Evolutionary conservation across 2,888 invertebrate genomes (phyloP).

Genomic region (Myopa testacea): DNA sequence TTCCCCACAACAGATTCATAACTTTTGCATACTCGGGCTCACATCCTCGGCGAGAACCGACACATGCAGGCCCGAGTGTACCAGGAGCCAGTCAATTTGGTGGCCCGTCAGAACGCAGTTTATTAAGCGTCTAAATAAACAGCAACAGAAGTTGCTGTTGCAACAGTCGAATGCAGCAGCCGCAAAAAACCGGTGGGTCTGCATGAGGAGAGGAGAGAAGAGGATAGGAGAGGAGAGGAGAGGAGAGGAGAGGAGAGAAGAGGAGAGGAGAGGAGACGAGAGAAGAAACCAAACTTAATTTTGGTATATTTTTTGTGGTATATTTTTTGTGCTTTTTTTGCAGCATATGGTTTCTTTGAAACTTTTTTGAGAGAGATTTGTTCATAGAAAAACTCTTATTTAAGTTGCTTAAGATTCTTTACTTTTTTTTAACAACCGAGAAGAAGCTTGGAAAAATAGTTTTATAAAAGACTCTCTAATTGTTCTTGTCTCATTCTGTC

Average conservation of each 20-base stretch:
- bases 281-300: not conserved
- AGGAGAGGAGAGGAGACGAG: not conserved
- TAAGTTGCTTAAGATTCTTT: too few relatives aligned
- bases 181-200: too few relatives aligned
- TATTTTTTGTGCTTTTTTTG: too few relatives aligned
- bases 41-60: not conserved
- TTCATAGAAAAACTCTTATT: too few relatives aligned
- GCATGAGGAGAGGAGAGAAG: not conserved
- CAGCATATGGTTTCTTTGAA: too few relatives aligned
- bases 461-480: not conserved
- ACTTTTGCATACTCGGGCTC: not conserved
- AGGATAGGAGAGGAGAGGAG: not conserved
- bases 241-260: not conserved
- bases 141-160: not conserved
- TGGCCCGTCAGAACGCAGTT: constrained; percentile 26
- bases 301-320: too few relatives aligned
- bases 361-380: too few relatives aligned
- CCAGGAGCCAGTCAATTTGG: constrained; percentile 17
- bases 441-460: too few relatives aligned
- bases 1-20: constrained; percentile 22
- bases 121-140: constrained; percentile 44
- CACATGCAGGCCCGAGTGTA: not conserved
- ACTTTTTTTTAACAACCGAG: too few relatives aligned
- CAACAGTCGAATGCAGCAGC: not conserved
- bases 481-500: not conserved